Percentiles rank a stretch among this genome's conserved stretches.
Conservation (phyloP, 2,113 vertebrate species). For the Meles meles region DNA sequence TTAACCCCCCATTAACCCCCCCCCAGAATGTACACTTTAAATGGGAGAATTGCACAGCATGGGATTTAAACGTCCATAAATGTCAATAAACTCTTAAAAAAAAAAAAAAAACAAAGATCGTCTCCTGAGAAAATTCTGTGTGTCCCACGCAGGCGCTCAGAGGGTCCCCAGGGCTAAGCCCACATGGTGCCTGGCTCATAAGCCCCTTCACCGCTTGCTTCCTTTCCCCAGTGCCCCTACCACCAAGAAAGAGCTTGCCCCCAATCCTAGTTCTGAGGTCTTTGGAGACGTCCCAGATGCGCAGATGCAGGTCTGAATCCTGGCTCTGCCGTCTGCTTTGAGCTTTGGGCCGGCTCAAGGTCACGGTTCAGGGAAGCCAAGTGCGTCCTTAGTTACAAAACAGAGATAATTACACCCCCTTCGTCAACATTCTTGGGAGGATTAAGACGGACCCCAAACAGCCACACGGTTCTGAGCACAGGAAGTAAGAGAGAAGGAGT, state of each 20-base stretch:
- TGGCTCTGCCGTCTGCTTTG: neutral
- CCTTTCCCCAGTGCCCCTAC: neutral
- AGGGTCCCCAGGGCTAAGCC: neutral
- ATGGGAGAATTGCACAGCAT: neutral
- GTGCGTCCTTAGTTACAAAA: neutral
- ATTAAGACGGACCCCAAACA: conserved; percentile 36
- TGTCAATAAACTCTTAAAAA: neutral
- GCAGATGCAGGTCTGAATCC: neutral
- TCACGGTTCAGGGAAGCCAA: neutral
- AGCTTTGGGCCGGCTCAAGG: neutral
- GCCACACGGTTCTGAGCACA: neutral
- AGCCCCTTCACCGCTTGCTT: neutral
- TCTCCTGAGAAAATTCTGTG: no score
- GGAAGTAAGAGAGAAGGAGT: neutral
- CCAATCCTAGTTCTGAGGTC: neutral
- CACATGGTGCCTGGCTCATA: rapidly evolving
- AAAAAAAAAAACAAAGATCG: neutral
- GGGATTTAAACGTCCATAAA: neutral
- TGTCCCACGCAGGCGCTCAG: no score
- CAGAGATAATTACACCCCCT: neutral
- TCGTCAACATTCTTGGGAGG: neutral
- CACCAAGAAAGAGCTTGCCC: neutral
- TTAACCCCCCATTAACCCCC: no score
- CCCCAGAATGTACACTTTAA: neutral
- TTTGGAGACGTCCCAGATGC: neutral